Evolutionary conservation across 1,140 invertebrate genomes (phyloP), one percentile per base, ranked within the genome.

Genomic region (Chymomyza costata): DNA sequence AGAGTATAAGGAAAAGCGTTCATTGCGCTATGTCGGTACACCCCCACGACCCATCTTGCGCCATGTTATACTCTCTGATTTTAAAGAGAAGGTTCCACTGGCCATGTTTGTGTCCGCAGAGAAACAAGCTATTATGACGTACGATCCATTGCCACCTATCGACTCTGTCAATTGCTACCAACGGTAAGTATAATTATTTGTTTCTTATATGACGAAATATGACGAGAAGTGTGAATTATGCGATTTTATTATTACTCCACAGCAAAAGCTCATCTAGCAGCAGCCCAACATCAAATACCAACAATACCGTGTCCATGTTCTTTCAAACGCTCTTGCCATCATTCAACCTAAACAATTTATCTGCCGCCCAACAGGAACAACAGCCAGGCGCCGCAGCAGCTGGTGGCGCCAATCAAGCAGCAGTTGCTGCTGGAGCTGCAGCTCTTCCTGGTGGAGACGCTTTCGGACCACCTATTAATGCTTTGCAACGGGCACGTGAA

Each of bases 31-130:
- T 48, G 18, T 64, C 7, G 66, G 67, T 6, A 78, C 68, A 10
- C 84, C 92, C 11, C 94, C 94, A 1, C 85, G 89, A 25, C 94
- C 92, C 82, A 91, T 96, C 60, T 87, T 91, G 15, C 86, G 94
- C 18, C 94, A 96, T 83, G 91, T 96, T 37, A 87, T 96, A 34
- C 84, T 96, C 1, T 93, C 93, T 0, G 94, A 95, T 70, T 89
- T 93, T 18, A 93, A 93, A 81, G 92, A 93, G 65, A 86, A 84
- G 51, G 82, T 86, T 7, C 82, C 83, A 11, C 35, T 86, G 41
- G 83, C 82, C 28, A 50, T 82, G 15, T 81, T 82, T 45, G 67
- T 86, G 11, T 52, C 86, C 49, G 84, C 87, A 50, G 81, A 81
- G 35, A 84, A 73, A 16, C 89, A 88, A 28, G 88, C 92, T 2